phyloP scores from a whole-genome alignment of 2,797 vertebrate species.

The Xenopus petersii region DNA sequence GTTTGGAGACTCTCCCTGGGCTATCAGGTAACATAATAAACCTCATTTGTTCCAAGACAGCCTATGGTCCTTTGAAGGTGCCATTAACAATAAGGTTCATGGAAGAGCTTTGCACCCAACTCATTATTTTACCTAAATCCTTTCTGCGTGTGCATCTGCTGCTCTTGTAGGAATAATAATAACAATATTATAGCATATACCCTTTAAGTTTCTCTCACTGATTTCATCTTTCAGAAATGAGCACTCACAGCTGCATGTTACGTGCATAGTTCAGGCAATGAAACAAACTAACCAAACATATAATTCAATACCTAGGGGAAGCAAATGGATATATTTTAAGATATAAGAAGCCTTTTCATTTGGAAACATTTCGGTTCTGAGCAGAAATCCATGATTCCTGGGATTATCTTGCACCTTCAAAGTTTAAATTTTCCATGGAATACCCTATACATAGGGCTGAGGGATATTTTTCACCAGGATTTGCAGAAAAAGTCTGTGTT shows the following conservation, averaged over 20 bases:
- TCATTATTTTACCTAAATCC: constrained; percentile 44
- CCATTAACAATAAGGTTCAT: constrained; percentile 37
- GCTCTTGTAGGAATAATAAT: constrained; percentile 40
- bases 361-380: background rate
- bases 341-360: background rate
- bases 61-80: constrained; percentile 42
- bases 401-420: no score
- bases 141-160: constrained; percentile 45
- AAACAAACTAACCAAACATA: constrained; percentile 22
- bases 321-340: background rate
- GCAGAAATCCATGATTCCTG: no score
- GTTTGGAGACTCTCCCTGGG: constrained; percentile 20
- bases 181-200: constrained; percentile 41
- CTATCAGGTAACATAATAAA: constrained; percentile 37
- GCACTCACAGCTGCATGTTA: constrained; percentile 26
- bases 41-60: constrained; percentile 49
- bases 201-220: constrained; percentile 43
- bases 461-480: no score
- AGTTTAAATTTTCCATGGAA: no score
- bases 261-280: constrained; percentile 12
- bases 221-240: constrained; percentile 40
- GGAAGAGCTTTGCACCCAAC: constrained; percentile 40
- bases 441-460: no score
- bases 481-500: no score
- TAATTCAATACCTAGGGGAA: background rate